Base-by-base conservation (phyloP, 2,888 invertebrate genomes). In the Limnephilus auricula region DNA sequence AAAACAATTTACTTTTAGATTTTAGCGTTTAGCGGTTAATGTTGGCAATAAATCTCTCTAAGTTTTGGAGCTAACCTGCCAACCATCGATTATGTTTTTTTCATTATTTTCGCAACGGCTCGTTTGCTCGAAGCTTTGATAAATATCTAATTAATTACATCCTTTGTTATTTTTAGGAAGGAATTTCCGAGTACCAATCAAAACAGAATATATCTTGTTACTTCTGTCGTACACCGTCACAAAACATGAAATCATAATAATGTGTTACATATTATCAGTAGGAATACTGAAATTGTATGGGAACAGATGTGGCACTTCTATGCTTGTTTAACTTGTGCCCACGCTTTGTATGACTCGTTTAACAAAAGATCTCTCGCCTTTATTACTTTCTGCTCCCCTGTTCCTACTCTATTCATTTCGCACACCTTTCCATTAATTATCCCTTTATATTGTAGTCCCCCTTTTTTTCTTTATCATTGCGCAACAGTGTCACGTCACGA, bases 401-500 rank as follows among this genome's bases (percentile, higher is more conserved):
- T n/a, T 25, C n/a, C 65, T 65, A 6, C 25, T 37, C 82, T n/a
- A 34, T 82, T 25, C 34, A 82, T 18, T 37, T 32, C 82, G 82
- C 82, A 34, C 34, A 82, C 82, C 34, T 82, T 34, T 82, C 34
- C 34, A 82, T 82, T 82, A 89, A 79, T 89, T 89, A 31, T 37
- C 40, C 79, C 65, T 34, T 37, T 88, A 88, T 79, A 10, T 78
- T 78, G 31, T 79, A 78, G 65, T 85, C 85, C 65, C 32, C 85
- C 86, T n/a, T 86, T 45, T 65, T n/a, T 65, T 65, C 65, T 65
- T 90, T 90, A 90, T 86, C 85, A 78, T 45, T 89, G 79, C 79
- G 79, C 80, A 89, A 83, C 80, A 50, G 45, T 89, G 45, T 89
- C 89, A 83, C 80, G 65, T 80, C 82, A 65, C 65, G 65, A 65